Conservation (phyloP, 2,888 invertebrate genomes). For the Trissolcus brochymenae region DNA sequence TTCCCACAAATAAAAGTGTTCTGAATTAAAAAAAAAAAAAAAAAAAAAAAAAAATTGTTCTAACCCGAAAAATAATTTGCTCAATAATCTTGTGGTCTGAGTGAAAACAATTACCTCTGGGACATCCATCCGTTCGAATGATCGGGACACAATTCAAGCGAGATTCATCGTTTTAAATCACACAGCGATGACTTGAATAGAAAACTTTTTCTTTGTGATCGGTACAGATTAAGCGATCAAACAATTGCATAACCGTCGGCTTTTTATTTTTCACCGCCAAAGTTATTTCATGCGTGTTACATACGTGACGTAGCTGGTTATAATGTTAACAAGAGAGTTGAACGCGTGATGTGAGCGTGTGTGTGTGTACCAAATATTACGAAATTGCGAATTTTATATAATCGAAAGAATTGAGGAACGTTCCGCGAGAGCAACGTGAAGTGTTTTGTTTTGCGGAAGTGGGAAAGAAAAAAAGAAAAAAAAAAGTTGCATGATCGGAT, state of each 20-base stretch:
- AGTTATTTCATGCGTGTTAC: slow-evolving; percentile 53
- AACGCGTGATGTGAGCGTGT: slow-evolving; percentile 16
- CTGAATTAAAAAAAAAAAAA: no score
- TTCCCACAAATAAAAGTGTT: no score
- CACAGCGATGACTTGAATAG: background rate
- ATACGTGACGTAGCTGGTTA: slow-evolving; percentile 49
- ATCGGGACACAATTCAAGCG: background rate
- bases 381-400: slow-evolving; percentile 50
- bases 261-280: slow-evolving; percentile 24
- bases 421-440: slow-evolving; percentile 24
- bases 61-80: no score
- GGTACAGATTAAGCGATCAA: slow-evolving; percentile 27
- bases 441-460: slow-evolving; percentile 36
- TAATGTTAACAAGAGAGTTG: slow-evolving; percentile 46
- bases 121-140: no score
- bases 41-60: no score
- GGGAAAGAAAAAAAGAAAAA: background rate
- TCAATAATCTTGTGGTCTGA: no score
- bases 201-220: slow-evolving; percentile 10
- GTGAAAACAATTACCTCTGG: no score
- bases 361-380: slow-evolving; percentile 33
- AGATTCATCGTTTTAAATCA: background rate
- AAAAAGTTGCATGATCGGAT: no score
- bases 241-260: slow-evolving; percentile 25
- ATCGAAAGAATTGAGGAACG: slow-evolving; percentile 32